phyloP scores from a whole-genome alignment of 2,113 vertebrate species.

The Toxotes chatareus region DNA sequence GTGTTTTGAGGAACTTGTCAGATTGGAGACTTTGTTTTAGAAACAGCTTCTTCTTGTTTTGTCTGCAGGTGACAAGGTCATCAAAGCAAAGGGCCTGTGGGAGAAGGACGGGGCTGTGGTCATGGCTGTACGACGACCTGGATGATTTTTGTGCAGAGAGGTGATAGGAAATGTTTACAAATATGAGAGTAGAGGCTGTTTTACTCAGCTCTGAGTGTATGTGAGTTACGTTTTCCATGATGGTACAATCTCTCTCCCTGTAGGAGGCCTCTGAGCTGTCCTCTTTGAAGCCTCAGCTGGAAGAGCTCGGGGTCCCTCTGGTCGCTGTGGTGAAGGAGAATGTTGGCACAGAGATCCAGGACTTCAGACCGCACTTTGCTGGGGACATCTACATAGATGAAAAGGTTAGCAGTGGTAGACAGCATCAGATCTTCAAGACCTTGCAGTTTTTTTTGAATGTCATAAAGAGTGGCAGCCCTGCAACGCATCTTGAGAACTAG shows the following conservation, averaged over 20 bases:
- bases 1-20: neutral
- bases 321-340: conserved; percentile 96
- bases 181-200: neutral
- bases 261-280: conserved; percentile 96
- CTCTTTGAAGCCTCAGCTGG: conserved; percentile 92
- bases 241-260: neutral
- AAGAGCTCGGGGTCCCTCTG: conserved; percentile 91
- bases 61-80: conserved; percentile 82
- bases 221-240: neutral
- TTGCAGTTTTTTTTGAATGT: too few species aligned
- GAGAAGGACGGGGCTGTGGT: conserved; percentile 91
- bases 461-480: too few species aligned
- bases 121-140: conserved; percentile 95
- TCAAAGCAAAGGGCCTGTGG: conserved; percentile 93
- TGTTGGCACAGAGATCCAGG: conserved; percentile 89
- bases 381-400: conserved; percentile 95
- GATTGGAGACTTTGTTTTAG: neutral
- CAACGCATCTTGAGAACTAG: too few species aligned
- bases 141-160: conserved; percentile 99
- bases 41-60: conserved; percentile 26
- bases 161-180: conserved; percentile 69
- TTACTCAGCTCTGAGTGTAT: neutral
- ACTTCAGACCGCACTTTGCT: conserved; percentile 93
- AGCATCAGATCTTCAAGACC: neutral
- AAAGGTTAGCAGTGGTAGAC: conserved; percentile 79